phyloP scores from a whole-genome alignment of 2,113 vertebrate species.

The Ptilorrhoa leucosticta region DNA sequence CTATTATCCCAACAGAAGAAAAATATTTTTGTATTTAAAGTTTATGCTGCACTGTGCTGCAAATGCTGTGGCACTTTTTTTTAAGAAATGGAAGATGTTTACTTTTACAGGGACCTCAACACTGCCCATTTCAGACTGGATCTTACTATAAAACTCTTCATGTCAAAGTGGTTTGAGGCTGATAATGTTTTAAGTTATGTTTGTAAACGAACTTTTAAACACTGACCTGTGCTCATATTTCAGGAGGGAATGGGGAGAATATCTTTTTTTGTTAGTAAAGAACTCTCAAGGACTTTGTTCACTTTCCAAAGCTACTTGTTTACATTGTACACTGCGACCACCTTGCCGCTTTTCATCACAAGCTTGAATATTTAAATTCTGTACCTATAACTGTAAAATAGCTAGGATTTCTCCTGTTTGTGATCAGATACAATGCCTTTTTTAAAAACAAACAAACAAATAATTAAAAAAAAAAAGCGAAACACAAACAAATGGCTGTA shows the following conservation, averaged over 20 bases:
- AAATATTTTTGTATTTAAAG: conserved; percentile 99
- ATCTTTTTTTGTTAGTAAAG: conserved; percentile 71
- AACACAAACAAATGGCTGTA: conserved; percentile 80
- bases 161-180: conserved; percentile 81
- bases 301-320: conserved; percentile 98
- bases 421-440: conserved; percentile 85
- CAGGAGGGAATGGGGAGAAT: conserved; percentile 75
- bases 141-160: conserved; percentile 79
- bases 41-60: conserved; percentile 87
- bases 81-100: conserved; percentile 85
- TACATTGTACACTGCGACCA: conserved; percentile 90
- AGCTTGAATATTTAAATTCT: conserved; percentile 99
- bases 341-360: conserved; percentile 87
- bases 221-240: conserved; percentile 78
- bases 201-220: conserved; percentile 72
- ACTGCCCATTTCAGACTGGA: conserved; percentile 94
- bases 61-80: conserved; percentile 85
- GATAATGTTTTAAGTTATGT: conserved; percentile 81
- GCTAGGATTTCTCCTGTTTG: conserved; percentile 78
- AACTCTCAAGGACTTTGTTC: conserved; percentile 86
- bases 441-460: conserved; percentile 64
- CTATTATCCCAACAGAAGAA: conserved; percentile 82
- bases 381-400: conserved; percentile 90
- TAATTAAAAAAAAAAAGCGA: not conserved
- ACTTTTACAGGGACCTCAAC: conserved; percentile 89